Base-by-base conservation (phyloP, 37 sponge, comb jelly and placozoan genomes). In the Ephydatia muelleri region DNA sequence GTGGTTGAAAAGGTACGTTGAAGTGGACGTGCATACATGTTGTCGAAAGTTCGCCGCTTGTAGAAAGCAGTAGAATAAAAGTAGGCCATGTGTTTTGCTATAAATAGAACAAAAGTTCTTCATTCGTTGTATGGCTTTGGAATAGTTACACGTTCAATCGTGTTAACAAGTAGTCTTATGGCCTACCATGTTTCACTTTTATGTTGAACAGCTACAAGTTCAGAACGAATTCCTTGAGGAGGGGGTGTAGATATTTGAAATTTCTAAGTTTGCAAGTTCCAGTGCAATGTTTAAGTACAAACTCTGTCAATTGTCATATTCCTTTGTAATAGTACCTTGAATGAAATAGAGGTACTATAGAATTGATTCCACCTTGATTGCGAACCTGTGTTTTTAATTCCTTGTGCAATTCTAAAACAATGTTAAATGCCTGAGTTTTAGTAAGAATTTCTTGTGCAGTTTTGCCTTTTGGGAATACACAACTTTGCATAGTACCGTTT, bases 251-350 rank as follows among this genome's bases (percentile, higher is more conserved):
- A 65, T 65, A 48, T 64, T 64, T 64, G 49, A 30, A 78, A 78
- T 43, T 1, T 48, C 28, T 48, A 65, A 33, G 29, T 65, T 79
- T 79, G 29, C 80, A 79, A 33, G 80, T 79, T 19, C 80, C 80
- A 4, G 38, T 79, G 65, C 80, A 79, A 19, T 65, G 57, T 21
- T 79, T 35, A 27, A 79, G 65, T 64, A 64, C 65, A 26, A 22
- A 49, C 29, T 79, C 30, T 2, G 65, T 66, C 49, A 79, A 31
- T 23, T 25, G 32, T 65, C 80, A 6, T 27, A 65, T 64, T 35
- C 65, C 80, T 64, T 48, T 79, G 23, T 64, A 31, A 79, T 64
- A 79, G 29, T 79, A 79, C 31, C 66, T 79, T 19, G 80, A 49
- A 79, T 32, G 26, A 79, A 79, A 79, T 30, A 66, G 32, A 32